Conservation (phyloP, 2,113 vertebrate genomes). For the Pheucticus melanocephalus region DNA sequence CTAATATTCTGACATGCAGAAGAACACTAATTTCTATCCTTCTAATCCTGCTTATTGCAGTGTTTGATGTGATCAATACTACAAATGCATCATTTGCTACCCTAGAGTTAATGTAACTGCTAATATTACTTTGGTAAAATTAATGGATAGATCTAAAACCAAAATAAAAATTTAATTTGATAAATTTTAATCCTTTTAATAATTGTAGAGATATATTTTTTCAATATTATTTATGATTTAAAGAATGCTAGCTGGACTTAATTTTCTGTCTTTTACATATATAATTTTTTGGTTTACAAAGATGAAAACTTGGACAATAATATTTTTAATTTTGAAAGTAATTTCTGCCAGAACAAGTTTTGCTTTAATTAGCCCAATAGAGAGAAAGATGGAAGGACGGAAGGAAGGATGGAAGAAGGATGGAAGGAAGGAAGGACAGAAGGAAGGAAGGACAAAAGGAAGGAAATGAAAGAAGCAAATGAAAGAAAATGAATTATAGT, state of each 20-base stretch:
- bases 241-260: background rate
- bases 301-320: background rate
- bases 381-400: background rate
- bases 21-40: background rate
- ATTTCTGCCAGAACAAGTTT: background rate
- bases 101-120: background rate
- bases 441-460: too few species aligned
- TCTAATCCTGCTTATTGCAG: background rate
- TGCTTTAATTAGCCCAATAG: background rate
- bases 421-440: accelerated
- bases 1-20: background rate
- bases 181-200: background rate
- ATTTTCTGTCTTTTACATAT: background rate
- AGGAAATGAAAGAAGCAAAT: accelerated
- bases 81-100: background rate
- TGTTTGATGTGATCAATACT: background rate
- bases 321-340: background rate
- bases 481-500: background rate
- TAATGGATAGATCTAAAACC: background rate
- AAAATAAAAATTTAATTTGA: background rate
- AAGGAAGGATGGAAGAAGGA: too few species aligned
- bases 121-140: background rate
- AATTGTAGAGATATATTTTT: background rate
- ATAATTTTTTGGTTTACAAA: background rate
- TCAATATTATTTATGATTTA: background rate